Conservation (phyloP, 2,797 vertebrate genomes). For the Phrynocephalus guinanensis region DNA sequence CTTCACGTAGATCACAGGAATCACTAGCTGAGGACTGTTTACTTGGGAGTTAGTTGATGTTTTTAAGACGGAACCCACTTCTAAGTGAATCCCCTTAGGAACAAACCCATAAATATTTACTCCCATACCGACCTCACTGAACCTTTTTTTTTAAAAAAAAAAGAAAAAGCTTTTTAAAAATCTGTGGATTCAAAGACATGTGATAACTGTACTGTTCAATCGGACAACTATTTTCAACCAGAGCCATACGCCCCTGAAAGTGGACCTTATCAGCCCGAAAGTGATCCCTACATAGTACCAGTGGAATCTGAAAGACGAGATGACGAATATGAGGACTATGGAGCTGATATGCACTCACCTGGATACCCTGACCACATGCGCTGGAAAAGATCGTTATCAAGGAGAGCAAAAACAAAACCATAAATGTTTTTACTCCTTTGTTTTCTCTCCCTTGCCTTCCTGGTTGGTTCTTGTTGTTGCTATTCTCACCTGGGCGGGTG, state of each 20-base stretch:
- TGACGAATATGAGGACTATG: slow-evolving; percentile 87
- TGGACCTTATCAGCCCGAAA: slow-evolving; percentile 87
- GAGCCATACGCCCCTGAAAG: slow-evolving; percentile 84
- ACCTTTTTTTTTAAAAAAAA: slow-evolving; percentile 57
- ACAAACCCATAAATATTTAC: neutral
- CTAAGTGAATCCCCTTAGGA: neutral
- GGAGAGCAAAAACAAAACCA: slow-evolving; percentile 75
- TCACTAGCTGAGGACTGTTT: neutral
- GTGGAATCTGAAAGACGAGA: slow-evolving; percentile 85
- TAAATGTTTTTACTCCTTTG: slow-evolving; percentile 67
- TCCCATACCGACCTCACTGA: slow-evolving; percentile 49
- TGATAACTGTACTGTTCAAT: slow-evolving; percentile 86
- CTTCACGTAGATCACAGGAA: neutral
- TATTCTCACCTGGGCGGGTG: slow-evolving; percentile 72
- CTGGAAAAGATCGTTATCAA: slow-evolving; percentile 86
- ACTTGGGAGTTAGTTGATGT: neutral
- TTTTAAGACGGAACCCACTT: neutral
- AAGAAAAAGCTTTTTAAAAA: slow-evolving; percentile 41
- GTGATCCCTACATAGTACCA: slow-evolving; percentile 83
- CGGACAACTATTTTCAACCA: slow-evolving; percentile 92
- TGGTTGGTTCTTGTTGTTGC: slow-evolving; percentile 65
- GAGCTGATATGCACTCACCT: slow-evolving; percentile 80
- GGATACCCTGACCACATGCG: slow-evolving; percentile 81
- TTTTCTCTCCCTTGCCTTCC: slow-evolving; percentile 13
- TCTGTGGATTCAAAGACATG: slow-evolving; percentile 79